Percentiles rank a stretch among this genome's conserved stretches.
Evolutionary conservation across 2,888 invertebrate genomes (phyloP).

Genomic region (Amphiduros pacificus): DNA sequence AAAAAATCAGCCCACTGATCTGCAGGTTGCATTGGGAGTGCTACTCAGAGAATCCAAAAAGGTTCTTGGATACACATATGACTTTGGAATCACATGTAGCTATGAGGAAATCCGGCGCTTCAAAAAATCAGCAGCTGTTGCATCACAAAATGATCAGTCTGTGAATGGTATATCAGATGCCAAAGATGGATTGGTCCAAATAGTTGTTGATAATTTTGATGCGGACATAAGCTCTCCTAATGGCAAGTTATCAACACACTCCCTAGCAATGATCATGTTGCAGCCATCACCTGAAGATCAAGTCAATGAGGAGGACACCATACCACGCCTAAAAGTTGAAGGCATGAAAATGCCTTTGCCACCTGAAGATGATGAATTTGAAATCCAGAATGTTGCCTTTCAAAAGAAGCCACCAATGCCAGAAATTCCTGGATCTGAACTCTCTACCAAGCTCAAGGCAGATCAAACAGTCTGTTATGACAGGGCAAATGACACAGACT

Average conservation of each 20-base stretch:
- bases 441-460: background rate
- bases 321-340: background rate
- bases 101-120: constrained; percentile 6
- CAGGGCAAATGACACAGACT: background rate
- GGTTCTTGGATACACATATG: background rate
- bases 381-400: background rate
- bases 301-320: background rate
- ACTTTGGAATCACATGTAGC: background rate
- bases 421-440: background rate
- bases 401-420: background rate
- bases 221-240: background rate
- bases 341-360: background rate
- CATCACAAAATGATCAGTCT: background rate
- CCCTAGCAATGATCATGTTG: background rate
- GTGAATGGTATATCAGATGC: background rate
- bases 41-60: background rate
- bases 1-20: background rate
- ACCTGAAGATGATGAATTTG: background rate
- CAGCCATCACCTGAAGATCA: background rate
- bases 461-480: constrained; percentile 1
- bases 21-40: constrained; percentile 4
- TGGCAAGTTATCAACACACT: background rate
- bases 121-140: background rate
- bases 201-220: constrained; percentile 4
- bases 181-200: background rate